These are phyloP conservation scores for Enhydra lutris DNA, from an alignment of 2,113 vertebrate species.

Conservation along the genomic window DNA sequence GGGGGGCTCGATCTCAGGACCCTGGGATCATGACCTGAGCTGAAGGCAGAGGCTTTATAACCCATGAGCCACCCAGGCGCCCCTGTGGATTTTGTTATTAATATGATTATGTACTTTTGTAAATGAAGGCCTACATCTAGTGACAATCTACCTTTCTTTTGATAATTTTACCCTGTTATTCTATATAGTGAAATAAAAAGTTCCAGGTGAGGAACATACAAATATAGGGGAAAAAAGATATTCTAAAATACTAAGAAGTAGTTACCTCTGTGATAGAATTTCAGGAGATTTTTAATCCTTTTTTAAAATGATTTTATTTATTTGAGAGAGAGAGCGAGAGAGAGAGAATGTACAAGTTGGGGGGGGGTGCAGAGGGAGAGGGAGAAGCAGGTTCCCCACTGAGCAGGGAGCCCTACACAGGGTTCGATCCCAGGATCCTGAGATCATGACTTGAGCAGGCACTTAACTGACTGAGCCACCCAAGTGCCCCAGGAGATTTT, in stretches of 20 bases:
- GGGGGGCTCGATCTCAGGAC: too few relatives aligned
- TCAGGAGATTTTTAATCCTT: neutral
- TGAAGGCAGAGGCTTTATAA: too few relatives aligned
- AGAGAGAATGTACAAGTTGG: neutral
- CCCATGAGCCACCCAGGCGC: too few relatives aligned
- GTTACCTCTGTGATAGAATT: neutral
- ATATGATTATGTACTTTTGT: neutral
- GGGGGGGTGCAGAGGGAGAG: neutral
- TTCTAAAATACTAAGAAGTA: neutral
- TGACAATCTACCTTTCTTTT: neutral
- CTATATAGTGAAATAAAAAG: neutral
- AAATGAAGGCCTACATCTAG: neutral
- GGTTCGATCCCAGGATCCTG: neutral
- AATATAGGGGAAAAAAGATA: neutral
- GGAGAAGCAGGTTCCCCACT: neutral
- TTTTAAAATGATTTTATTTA: neutral
- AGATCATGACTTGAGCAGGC: neutral
- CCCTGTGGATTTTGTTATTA: neutral
- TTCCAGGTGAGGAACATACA: neutral
- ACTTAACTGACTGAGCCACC: neutral
- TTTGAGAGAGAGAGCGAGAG: neutral
- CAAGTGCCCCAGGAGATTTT: neutral
- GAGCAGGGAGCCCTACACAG: neutral
- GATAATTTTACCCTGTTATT: neutral
- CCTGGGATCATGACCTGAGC: too few relatives aligned